Conservation (phyloP, 2,888 invertebrate genomes). For the Resseliella maxima region DNA sequence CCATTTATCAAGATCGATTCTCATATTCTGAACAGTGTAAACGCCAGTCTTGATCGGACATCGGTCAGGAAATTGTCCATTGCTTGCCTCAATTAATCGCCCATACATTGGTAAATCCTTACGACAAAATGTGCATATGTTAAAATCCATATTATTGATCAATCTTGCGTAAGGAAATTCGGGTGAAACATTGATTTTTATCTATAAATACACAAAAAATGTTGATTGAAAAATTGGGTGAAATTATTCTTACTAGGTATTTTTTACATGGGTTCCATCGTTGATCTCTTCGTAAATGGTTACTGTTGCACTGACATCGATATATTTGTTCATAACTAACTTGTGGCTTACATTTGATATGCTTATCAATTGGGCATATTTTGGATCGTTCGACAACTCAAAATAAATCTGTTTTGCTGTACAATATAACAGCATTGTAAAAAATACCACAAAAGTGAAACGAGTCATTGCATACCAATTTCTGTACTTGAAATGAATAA, state of each 20-base stretch:
- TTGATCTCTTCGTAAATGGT: constrained; percentile 25
- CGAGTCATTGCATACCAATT: not conserved
- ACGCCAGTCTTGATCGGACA: not conserved
- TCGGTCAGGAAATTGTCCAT: not conserved
- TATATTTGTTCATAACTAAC: not conserved
- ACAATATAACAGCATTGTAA: not conserved
- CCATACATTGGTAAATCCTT: not conserved
- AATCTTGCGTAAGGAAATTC: constrained; percentile 3
- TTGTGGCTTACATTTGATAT: not conserved
- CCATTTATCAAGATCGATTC: not conserved
- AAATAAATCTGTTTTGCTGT: not conserved
- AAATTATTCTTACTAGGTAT: not conserved
- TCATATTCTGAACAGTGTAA: not conserved
- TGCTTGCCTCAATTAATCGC: not conserved
- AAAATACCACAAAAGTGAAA: not conserved
- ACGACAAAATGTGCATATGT: not conserved
- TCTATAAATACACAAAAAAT: not conserved
- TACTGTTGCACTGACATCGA: not conserved
- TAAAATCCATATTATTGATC: not conserved
- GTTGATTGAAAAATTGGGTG: too few relatives aligned
- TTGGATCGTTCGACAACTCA: constrained; percentile 24
- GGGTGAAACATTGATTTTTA: not conserved
- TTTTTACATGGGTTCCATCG: constrained; percentile 20
- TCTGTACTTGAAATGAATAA: too few relatives aligned
- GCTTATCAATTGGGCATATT: not conserved